Conservation (phyloP, 2,797 vertebrate species). For the Meriones psammophilus region DNA sequence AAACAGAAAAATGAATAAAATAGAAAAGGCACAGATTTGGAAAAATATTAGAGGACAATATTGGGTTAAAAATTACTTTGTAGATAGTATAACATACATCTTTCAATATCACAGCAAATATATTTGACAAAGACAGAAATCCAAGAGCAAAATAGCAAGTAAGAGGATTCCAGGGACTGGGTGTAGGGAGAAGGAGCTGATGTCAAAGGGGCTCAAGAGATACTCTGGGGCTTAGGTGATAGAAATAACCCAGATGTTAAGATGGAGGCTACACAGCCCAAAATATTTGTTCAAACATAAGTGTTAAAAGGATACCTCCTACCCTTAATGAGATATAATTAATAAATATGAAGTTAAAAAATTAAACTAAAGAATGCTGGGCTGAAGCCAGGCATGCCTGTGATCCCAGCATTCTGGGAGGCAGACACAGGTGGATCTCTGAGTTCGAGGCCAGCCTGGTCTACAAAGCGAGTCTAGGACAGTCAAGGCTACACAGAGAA, state of each 20-base stretch:
- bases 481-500: too few relatives aligned
- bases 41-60: constrained; percentile 8
- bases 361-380: neutral
- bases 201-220: neutral
- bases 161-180: neutral
- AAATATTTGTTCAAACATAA: constrained; percentile 17
- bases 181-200: neutral
- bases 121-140: constrained; percentile 47
- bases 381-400: too few relatives aligned
- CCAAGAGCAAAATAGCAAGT: neutral
- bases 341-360: neutral
- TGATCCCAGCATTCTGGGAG: too few relatives aligned
- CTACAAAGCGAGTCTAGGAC: too few relatives aligned
- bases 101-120: neutral
- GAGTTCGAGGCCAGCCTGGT: too few relatives aligned
- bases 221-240: neutral
- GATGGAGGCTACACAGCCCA: neutral
- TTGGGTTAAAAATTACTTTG: neutral
- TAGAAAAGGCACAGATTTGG: neutral
- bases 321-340: neutral
- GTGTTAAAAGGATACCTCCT: constrained; percentile 1
- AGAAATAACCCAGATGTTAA: neutral
- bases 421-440: too few relatives aligned
- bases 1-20: neutral
- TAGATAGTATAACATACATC: neutral